Evolutionary conservation across 2,113 vertebrate genomes (phyloP).

Genomic region (Gallinago jamesoni): DNA sequence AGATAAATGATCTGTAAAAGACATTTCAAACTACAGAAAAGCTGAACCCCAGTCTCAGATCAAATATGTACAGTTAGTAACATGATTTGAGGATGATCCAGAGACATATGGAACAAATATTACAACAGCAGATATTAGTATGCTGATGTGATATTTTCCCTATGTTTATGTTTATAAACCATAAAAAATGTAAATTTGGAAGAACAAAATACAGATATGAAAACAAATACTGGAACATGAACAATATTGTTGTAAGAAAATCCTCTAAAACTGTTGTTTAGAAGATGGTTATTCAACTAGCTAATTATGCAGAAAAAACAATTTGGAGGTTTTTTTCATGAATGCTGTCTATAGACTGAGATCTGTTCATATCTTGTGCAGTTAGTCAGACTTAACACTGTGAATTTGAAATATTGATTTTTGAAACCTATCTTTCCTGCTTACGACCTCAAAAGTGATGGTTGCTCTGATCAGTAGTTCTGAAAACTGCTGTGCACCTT

Average conservation of each 20-base stretch:
- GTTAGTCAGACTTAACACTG: neutral
- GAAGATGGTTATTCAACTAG: neutral
- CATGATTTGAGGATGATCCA: slow-evolving; percentile 17
- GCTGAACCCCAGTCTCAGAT: slow-evolving; percentile 4
- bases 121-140: slow-evolving; percentile 28
- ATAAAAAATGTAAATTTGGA: slow-evolving; percentile 22
- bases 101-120: slow-evolving; percentile 41
- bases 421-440: neutral
- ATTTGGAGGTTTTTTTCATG: neutral
- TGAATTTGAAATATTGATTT: neutral
- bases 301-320: neutral
- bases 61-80: slow-evolving; percentile 8
- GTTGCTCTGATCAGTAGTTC: neutral
- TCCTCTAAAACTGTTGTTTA: neutral
- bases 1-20: slow-evolving; percentile 51
- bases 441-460: neutral
- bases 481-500: neutral
- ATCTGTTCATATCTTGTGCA: neutral
- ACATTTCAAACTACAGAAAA: slow-evolving; percentile 42
- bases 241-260: neutral
- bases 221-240: neutral
- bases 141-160: slow-evolving; percentile 16
- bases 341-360: neutral
- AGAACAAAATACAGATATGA: neutral
- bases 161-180: slow-evolving; percentile 25